These are phyloP conservation scores for Protonibea diacanthus DNA, from an alignment of 2,797 vertebrate genomes.

Conservation along the genomic window DNA sequence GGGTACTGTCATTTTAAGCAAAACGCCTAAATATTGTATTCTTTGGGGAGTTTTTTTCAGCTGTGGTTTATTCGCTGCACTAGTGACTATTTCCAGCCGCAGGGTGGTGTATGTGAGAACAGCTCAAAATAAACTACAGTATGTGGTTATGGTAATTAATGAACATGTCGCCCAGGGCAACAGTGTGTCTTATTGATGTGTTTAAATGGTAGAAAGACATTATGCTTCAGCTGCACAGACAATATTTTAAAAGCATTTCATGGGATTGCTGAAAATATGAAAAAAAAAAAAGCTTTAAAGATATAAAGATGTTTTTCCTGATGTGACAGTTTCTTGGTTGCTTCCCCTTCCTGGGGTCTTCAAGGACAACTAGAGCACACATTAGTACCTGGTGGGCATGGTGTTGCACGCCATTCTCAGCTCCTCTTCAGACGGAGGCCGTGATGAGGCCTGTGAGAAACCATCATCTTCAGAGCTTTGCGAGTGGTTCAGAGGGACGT, in stretches of 20 bases:
- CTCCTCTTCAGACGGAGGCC: constrained; percentile 90
- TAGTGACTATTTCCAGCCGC: neutral
- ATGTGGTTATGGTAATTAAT: neutral
- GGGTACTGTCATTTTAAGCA: neutral
- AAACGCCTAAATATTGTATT: neutral
- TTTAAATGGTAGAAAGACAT: neutral
- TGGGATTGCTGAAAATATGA: neutral
- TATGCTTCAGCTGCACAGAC: neutral
- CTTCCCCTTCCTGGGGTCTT: neutral
- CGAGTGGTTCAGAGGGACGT: constrained; percentile 88
- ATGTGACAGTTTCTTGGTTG: no score
- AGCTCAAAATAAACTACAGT: constrained; percentile 2
- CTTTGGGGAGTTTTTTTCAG: neutral
- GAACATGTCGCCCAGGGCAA: neutral
- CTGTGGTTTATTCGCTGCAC: neutral
- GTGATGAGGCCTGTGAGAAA: constrained; percentile 93
- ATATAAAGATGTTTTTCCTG: neutral
- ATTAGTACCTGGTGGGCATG: constrained; percentile 88
- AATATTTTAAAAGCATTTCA: neutral
- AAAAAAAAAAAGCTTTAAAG: constrained; percentile 1
- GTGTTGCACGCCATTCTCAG: constrained; percentile 89
- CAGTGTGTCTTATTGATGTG: neutral
- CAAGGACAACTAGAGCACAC: neutral
- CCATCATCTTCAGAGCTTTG: constrained; percentile 96
- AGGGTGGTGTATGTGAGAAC: neutral